Base-by-base conservation (phyloP, 2,888 invertebrate genomes). In the Smittia aterrima region DNA sequence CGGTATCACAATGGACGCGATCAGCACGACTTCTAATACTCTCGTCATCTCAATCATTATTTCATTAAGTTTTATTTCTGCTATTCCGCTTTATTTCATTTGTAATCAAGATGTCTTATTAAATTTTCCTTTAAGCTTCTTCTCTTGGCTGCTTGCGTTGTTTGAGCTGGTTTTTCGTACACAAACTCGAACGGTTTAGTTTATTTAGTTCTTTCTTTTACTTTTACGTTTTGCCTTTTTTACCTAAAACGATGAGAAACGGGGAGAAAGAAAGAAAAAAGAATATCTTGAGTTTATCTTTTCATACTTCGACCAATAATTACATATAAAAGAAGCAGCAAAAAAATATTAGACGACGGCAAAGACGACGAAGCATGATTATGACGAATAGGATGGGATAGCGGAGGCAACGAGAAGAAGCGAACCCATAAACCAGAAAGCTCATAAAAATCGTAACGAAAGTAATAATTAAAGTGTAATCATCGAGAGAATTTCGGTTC, bases 401-500 rank as follows among this genome's bases (percentile, higher is more conserved):
- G 66, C 66, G 38, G 38, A 53, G 53, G n/a, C n/a, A 53, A 53
- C 18, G 6, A 58, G 13, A 47, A 47, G 11, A 66, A 20, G 38
- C 6, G 66, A 68, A 41, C 20, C 20, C 41, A 68, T 41, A 47
- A 68, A 68, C 47, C 22, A 24, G 38, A 68, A 68, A 41, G n/a
- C n/a, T 68, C 68, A 47, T 68, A 68, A 58, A 58, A 58, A 32
- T 68, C 41, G 47, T 47, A 22, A 68, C 41, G 58, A 68, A 68
- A 24, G 68, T 41, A 47, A 32, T 68, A 68, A 68, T 68, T 68
- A 68, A 68, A 68, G 68, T 68, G 68, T 47, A 68, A 68, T 68
- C 68, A 68, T 41, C 47, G 40, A 58, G 58, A n/a, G n/a, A n/a
- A n/a, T n/a, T n/a, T n/a, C n/a, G 22, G 7, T 64, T 64, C 11